These are phyloP conservation scores for Alauda arvensis DNA, from an alignment of 2,797 vertebrate genomes.

Conservation along the genomic window DNA sequence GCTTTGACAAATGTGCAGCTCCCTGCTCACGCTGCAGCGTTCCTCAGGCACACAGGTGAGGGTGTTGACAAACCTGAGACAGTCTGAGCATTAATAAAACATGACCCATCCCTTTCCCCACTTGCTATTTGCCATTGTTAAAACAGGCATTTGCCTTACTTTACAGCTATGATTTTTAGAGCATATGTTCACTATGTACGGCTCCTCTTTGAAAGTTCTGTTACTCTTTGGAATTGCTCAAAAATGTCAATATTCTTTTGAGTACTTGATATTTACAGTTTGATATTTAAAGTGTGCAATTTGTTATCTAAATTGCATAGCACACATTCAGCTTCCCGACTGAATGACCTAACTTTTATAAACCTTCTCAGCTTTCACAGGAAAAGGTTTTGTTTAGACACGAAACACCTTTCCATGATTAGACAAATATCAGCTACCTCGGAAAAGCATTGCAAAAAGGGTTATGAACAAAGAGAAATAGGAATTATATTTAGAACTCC, in stretches of 20 bases:
- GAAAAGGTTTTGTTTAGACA: constrained; percentile 65
- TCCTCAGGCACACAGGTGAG: neutral
- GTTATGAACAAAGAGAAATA: constrained; percentile 51
- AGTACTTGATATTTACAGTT: constrained; percentile 63
- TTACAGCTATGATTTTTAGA: constrained; percentile 11
- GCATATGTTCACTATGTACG: neutral
- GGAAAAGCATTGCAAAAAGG: constrained; percentile 11
- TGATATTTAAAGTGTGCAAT: constrained; percentile 61
- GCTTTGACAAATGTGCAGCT: neutral
- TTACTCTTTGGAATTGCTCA: constrained; percentile 41
- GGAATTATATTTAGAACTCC: constrained; percentile 44
- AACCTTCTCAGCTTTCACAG: constrained; percentile 54
- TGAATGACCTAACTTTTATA: constrained; percentile 42
- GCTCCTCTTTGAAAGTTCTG: constrained; percentile 37
- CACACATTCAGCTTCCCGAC: constrained; percentile 22
- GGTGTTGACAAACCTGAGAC: neutral
- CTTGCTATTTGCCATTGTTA: constrained; percentile 35
- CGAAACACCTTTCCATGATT: constrained; percentile 54
- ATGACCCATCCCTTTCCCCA: neutral
- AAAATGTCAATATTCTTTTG: constrained; percentile 61
- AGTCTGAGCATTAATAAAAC: constrained; percentile 6
- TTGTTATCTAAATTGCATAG: constrained; percentile 61
- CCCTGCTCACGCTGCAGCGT: fast-evolving
- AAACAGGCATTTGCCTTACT: constrained; percentile 27
- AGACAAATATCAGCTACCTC: constrained; percentile 59